These are phyloP conservation scores for Delia radicum DNA, from an alignment of 1,140 invertebrate species.

Conservation along the genomic window DNA sequence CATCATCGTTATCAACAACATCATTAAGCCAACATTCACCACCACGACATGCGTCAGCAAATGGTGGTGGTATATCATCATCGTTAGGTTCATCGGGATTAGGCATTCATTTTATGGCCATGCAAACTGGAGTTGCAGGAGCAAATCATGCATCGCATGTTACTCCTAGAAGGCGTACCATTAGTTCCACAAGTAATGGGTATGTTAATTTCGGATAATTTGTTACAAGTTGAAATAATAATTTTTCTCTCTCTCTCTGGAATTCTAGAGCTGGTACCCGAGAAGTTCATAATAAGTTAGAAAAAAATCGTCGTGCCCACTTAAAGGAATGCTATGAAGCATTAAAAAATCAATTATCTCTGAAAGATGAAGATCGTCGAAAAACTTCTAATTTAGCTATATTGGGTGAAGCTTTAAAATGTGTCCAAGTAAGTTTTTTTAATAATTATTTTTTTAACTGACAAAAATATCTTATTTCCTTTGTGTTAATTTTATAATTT, in stretches of 20 bases:
- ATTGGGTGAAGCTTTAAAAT: constrained; percentile 79
- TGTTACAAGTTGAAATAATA: constrained; percentile 15
- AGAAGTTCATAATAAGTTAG: constrained; percentile 94
- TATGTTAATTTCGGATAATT: constrained; percentile 27
- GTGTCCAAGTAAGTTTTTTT: constrained; percentile 70
- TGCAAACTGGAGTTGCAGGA: constrained; percentile 28
- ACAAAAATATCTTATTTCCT: neutral
- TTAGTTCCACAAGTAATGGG: constrained; percentile 55
- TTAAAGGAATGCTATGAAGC: constrained; percentile 93
- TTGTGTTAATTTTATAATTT: constrained; percentile 34
- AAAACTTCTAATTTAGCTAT: constrained; percentile 93
- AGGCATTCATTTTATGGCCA: constrained; percentile 31
- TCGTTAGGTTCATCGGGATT: neutral
- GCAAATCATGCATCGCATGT: constrained; percentile 29
- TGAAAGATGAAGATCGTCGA: constrained; percentile 77
- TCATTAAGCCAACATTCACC: constrained; percentile 21
- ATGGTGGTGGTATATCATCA: neutral
- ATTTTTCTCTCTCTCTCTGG: constrained; percentile 24
- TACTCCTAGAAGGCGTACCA: constrained; percentile 44
- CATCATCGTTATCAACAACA: constrained; percentile 13
- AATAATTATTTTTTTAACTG: neutral
- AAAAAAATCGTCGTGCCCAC: constrained; percentile 91
- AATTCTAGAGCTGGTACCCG: constrained; percentile 67
- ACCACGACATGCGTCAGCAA: constrained; percentile 21
- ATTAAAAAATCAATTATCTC: constrained; percentile 80